These are phyloP conservation scores for Geopemphigus sp. DNA, from an alignment of 1,140 invertebrate species.

Conservation along the genomic window DNA sequence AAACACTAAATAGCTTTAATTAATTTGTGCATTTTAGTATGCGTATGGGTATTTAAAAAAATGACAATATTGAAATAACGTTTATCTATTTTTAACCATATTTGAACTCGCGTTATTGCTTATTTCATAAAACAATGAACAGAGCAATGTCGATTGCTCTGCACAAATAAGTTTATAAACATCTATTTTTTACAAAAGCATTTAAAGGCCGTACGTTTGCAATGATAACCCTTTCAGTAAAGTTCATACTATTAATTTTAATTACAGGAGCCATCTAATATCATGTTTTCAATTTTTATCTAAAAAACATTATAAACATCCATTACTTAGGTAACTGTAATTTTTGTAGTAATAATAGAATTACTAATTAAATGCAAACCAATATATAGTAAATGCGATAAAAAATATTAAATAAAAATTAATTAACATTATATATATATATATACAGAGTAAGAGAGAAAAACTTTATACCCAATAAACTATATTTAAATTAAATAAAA, in stretches of 20 bases:
- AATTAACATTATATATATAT: no score
- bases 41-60: neutral
- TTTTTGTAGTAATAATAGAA: neutral
- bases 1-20: neutral
- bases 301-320: neutral
- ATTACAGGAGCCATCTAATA: slow-evolving; percentile 21
- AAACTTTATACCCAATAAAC: no score
- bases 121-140: slow-evolving; percentile 1
- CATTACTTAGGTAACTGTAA: neutral
- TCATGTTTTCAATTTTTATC: neutral
- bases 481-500: no score
- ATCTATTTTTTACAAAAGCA: slow-evolving; percentile 11
- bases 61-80: neutral
- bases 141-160: neutral
- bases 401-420: neutral
- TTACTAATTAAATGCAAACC: neutral
- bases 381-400: neutral
- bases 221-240: slow-evolving; percentile 28
- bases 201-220: neutral
- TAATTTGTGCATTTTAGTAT: slow-evolving; percentile 28
- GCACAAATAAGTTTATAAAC: neutral
- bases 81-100: neutral
- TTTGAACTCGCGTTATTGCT: neutral
- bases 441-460: no score
- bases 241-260: slow-evolving; percentile 41